Evolutionary conservation across 2,888 invertebrate species (phyloP).

Genomic region (Lagria hirta): DNA sequence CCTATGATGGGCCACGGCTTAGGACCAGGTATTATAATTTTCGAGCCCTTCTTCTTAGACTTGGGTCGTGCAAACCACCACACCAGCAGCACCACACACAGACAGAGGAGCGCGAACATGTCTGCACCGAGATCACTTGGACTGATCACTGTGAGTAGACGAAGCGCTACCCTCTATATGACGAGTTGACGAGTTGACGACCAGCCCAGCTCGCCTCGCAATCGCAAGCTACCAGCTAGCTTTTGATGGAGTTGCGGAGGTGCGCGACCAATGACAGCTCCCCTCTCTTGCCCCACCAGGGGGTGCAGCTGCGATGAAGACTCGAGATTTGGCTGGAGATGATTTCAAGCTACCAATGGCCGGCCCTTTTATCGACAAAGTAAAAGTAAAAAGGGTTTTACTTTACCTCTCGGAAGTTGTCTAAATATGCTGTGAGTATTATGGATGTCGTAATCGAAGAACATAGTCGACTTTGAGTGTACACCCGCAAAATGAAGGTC

Average conservation of each 20-base stretch:
- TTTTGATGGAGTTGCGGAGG: slow-evolving; percentile 42
- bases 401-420: too few relatives aligned
- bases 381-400: too few relatives aligned
- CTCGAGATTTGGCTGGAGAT: slow-evolving; percentile 45
- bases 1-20: slow-evolving; percentile 69
- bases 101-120: slow-evolving; percentile 50
- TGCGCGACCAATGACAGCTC: slow-evolving; percentile 47
- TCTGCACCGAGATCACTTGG: slow-evolving; percentile 43
- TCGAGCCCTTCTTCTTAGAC: slow-evolving; percentile 36
- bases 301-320: slow-evolving; percentile 47
- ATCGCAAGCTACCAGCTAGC: too few relatives aligned
- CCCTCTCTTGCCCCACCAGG: slow-evolving; percentile 49
- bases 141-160: slow-evolving; percentile 48
- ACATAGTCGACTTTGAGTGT: slow-evolving; percentile 15
- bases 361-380: slow-evolving; percentile 40
- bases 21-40: slow-evolving; percentile 64
- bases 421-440: too few relatives aligned
- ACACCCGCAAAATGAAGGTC: slow-evolving; percentile 29
- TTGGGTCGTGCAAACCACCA: slow-evolving; percentile 41
- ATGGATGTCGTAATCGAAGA: too few relatives aligned
- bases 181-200: too few relatives aligned
- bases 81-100: slow-evolving; percentile 48
- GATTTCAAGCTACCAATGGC: slow-evolving; percentile 40
- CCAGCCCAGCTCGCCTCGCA: too few relatives aligned
- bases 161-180: slow-evolving; percentile 53